phyloP scores from a whole-genome alignment of 1,140 invertebrate species.

The Chlorops oryzae region DNA sequence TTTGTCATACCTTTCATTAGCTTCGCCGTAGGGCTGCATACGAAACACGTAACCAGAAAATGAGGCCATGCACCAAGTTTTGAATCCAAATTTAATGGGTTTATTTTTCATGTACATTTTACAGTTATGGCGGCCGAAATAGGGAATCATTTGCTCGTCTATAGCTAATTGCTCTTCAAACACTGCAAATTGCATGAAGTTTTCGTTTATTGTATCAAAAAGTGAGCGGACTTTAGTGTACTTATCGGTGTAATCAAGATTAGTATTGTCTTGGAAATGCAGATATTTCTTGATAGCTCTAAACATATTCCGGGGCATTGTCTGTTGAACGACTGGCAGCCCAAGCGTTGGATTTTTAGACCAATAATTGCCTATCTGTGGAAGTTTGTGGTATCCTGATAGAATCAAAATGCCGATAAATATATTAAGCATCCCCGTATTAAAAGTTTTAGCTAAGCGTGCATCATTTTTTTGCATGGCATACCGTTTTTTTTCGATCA shows the following conservation, averaged over 20 bases:
- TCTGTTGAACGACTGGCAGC: background rate
- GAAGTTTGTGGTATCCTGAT: background rate
- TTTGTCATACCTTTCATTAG: background rate
- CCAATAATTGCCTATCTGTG: background rate
- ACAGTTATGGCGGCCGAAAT: conserved; percentile 49
- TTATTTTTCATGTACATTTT: conserved; percentile 51
- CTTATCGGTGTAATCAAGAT: conserved; percentile 32
- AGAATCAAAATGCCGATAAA: background rate
- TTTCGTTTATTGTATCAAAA: conserved; percentile 32
- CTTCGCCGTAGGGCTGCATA: background rate
- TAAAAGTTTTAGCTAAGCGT: no score
- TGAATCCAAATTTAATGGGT: conserved; percentile 50
- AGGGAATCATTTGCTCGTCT: conserved; percentile 51
- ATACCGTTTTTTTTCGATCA: no score
- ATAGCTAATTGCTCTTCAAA: conserved; percentile 44
- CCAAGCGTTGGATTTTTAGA: background rate
- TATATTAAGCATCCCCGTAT: background rate
- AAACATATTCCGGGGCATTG: background rate
- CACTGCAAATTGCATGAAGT: conserved; percentile 41
- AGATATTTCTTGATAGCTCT: background rate
- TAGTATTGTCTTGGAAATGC: conserved; percentile 32
- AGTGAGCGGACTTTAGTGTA: conserved; percentile 33
- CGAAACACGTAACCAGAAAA: background rate
- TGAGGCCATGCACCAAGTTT: conserved; percentile 34
- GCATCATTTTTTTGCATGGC: no score